phyloP scores from a whole-genome alignment of 2,888 invertebrate species.

The Congeria kusceri region DNA sequence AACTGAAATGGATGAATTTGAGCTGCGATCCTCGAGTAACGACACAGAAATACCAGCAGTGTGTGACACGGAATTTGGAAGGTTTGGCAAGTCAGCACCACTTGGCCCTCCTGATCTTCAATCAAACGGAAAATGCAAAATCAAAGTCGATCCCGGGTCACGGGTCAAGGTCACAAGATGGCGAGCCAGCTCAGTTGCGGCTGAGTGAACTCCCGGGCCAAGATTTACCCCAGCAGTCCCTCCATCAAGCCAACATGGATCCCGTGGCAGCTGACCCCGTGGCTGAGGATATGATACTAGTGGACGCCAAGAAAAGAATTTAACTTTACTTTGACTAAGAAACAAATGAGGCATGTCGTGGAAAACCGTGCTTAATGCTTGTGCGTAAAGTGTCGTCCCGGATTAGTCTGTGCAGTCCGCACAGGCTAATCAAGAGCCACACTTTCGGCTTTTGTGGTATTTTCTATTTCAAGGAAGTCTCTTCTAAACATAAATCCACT shows the following conservation, averaged over 20 bases:
- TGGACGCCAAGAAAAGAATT: constrained; percentile 12
- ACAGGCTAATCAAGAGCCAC: too few species aligned
- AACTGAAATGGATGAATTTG: constrained; percentile 86
- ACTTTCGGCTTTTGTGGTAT: too few species aligned
- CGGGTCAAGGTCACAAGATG: constrained; percentile 1
- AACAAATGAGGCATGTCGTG: too few species aligned
- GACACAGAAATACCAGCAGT: constrained; percentile 71
- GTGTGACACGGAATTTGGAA: constrained; percentile 74
- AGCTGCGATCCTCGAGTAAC: constrained; percentile 77
- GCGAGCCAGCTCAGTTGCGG: constrained; percentile 26
- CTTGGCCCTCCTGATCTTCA: constrained; percentile 82
- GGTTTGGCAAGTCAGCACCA: constrained; percentile 82
- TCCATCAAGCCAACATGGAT: neutral
- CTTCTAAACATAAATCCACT: too few species aligned
- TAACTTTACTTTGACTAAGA: neutral
- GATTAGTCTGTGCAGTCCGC: too few species aligned
- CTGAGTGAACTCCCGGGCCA: neutral
- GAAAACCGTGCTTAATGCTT: too few species aligned
- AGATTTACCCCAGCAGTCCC: neutral
- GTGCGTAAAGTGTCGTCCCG: too few species aligned
- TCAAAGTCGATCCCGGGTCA: constrained; percentile 11
- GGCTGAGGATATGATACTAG: constrained; percentile 45
- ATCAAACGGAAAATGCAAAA: constrained; percentile 66
- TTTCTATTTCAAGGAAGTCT: too few species aligned
- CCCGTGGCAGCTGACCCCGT: constrained; percentile 14